Percentiles rank a stretch among this genome's conserved stretches.
phyloP scores from a whole-genome alignment of 2,888 invertebrate genomes.

The Lasioglossum oenotherae region DNA sequence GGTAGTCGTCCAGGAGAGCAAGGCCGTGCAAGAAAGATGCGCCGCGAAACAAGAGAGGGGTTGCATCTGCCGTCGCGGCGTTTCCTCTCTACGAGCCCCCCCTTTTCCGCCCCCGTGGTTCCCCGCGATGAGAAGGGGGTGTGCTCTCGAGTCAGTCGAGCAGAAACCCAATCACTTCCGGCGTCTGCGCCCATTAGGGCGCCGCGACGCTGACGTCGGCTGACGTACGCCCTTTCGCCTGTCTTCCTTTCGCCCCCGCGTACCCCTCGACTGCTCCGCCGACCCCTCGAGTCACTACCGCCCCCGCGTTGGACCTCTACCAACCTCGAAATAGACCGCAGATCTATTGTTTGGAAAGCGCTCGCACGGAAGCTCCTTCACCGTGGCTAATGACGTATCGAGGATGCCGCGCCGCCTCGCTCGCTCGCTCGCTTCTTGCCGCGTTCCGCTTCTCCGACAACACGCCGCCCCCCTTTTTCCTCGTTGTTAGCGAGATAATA shows the following conservation, averaged over 20 bases:
- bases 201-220: slow-evolving; percentile 85
- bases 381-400: slow-evolving; percentile 78
- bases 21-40: slow-evolving; percentile 82
- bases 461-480: slow-evolving; percentile 33
- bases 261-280: slow-evolving; percentile 38
- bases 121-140: slow-evolving; percentile 68
- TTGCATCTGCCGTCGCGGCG: slow-evolving; percentile 56
- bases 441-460: slow-evolving; percentile 35
- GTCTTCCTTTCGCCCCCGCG: slow-evolving; percentile 56
- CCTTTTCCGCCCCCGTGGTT: slow-evolving; percentile 57
- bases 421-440: slow-evolving; percentile 52
- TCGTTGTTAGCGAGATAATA: slow-evolving; percentile 58
- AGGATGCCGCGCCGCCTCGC: slow-evolving; percentile 56
- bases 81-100: slow-evolving; percentile 3
- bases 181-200: slow-evolving; percentile 86
- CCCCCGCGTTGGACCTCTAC: slow-evolving; percentile 68
- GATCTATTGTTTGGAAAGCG: slow-evolving; percentile 83
- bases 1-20: slow-evolving; percentile 81
- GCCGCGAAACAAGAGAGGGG: slow-evolving; percentile 82
- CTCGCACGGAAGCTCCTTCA: slow-evolving; percentile 77
- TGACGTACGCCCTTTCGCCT: slow-evolving; percentile 81
- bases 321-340: slow-evolving; percentile 80
- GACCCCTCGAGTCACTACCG: slow-evolving; percentile 53
- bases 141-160: slow-evolving; percentile 84
- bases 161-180: slow-evolving; percentile 87